Evolutionary conservation across 2,888 invertebrate genomes (phyloP), one percentile per base, ranked within the genome.

Genomic region (Poecilobothrus nobilitatus): DNA sequence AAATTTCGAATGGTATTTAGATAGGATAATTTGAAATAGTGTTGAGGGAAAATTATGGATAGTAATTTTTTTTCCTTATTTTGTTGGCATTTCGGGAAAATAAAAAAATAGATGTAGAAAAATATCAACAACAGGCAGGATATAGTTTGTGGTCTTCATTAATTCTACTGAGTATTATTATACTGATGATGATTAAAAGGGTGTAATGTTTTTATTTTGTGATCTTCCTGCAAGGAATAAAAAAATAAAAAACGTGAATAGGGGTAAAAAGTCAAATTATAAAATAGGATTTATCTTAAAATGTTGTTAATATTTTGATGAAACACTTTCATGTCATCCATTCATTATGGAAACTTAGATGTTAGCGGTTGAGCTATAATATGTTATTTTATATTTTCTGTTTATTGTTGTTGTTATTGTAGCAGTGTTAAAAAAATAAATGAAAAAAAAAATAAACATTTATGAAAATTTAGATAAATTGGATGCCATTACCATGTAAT

Each of bases 381-480:
- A 5, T 27, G 27, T 27, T 27, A n/a, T 27, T 27, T 27, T 2
- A 27, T 27, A 27, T 27, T 27, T 27, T 27, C 5, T 27, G 27
- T 27, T 27, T 27, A 27, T 37, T 37, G 37, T 37, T 10, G 37
- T 37, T 37, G 37, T 27, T 27, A 27, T 27, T 27, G 5, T 27
- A 4, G 27, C 27, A 27, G 5, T 27, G 27, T 2, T n/a, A 27
- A 27, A 37, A 37, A 37, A 10, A 37, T 37, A 37, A 37, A 37
- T 12, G 12, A 37, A 37, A 37, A 10, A 37, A 10, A 37, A 37
- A 37, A 8, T 8, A 37, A 37, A 37, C 12, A 37, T 37, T 37
- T 37, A 37, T 37, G 53, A 53, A 53, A 53, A 53, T 53, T 53
- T 53, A 53, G 53, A 53, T 53, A 53, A 53, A 53, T 53, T 53